Conservation (phyloP, 2,888 invertebrate genomes). For the Campoplex nolae region DNA sequence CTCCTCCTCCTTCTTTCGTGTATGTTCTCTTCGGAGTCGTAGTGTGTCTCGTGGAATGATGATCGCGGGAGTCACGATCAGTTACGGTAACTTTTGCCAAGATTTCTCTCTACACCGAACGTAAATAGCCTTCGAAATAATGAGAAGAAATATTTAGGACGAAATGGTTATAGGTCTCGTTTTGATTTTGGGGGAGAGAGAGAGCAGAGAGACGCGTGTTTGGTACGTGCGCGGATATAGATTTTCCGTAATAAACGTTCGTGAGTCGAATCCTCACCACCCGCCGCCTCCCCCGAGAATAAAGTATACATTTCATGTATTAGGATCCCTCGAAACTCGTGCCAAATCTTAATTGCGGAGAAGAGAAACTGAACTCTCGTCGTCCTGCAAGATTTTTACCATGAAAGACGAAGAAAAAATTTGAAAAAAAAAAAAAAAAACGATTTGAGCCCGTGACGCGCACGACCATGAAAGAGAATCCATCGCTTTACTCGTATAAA, state of each 20-base stretch:
- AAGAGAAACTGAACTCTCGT: constrained; percentile 30
- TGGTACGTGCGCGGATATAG: constrained; percentile 76
- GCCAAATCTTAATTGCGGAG: constrained; percentile 48
- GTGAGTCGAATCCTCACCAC: constrained; percentile 52
- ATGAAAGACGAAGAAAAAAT: neutral
- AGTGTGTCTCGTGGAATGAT: constrained; percentile 53
- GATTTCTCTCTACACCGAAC: neutral
- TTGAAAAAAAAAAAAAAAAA: constrained; percentile 11
- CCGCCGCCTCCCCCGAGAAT: constrained; percentile 11
- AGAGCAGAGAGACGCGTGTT: constrained; percentile 70
- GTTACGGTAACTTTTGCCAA: constrained; percentile 62
- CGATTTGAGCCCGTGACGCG: constrained; percentile 61
- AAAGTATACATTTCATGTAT: constrained; percentile 38
- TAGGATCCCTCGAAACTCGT: constrained; percentile 54
- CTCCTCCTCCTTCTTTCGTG: constrained; percentile 39
- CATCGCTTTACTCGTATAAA: neutral
- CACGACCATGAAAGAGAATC: constrained; percentile 61
- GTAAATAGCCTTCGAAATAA: constrained; percentile 13
- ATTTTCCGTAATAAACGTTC: constrained; percentile 75
- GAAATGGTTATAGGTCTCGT: constrained; percentile 44
- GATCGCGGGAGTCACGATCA: constrained; percentile 63
- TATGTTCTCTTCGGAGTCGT: constrained; percentile 7
- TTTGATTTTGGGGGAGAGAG: constrained; percentile 66
- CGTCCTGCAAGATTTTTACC: constrained; percentile 24
- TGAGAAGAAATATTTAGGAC: constrained; percentile 67